These are phyloP conservation scores for Lamellibrachia columna DNA, from an alignment of 2,888 invertebrate genomes.

Conservation along the genomic window DNA sequence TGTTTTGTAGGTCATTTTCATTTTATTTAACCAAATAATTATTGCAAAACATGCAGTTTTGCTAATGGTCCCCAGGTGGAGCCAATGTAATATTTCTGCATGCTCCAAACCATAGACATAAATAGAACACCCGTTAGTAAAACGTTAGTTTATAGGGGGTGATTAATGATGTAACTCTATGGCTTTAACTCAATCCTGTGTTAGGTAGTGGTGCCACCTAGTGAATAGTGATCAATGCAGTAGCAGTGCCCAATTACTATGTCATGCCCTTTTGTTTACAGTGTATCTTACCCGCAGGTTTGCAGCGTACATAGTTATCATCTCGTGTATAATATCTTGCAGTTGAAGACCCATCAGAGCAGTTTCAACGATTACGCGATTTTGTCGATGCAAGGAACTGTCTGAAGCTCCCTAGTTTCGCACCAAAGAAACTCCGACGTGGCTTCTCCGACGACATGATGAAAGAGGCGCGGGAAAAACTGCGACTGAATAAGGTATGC, in stretches of 20 bases:
- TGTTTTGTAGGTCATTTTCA: neutral
- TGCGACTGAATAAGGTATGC: slow-evolving; percentile 73
- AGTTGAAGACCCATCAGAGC: slow-evolving; percentile 94
- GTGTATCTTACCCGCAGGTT: neutral
- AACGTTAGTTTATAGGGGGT: no score
- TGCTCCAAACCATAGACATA: no score
- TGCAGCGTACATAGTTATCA: neutral
- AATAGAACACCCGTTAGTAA: no score
- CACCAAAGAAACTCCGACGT: slow-evolving; percentile 72
- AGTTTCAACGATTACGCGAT: slow-evolving; percentile 89
- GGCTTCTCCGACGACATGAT: slow-evolving; percentile 83
- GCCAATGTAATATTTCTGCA: neutral
- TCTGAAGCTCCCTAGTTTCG: slow-evolving; percentile 75
- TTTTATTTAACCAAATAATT: neutral
- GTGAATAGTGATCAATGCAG: no score
- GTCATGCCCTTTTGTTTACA: neutral
- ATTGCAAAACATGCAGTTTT: neutral
- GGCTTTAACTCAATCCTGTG: no score
- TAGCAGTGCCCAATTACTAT: no score
- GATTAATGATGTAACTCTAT: no score
- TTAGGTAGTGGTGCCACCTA: no score
- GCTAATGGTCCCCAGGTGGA: neutral
- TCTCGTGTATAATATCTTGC: slow-evolving; percentile 58
- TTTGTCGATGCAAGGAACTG: slow-evolving; percentile 85
- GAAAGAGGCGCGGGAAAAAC: slow-evolving; percentile 77